Base-by-base conservation (phyloP, 2,888 invertebrate species). In the Drymonia ruficornis region DNA sequence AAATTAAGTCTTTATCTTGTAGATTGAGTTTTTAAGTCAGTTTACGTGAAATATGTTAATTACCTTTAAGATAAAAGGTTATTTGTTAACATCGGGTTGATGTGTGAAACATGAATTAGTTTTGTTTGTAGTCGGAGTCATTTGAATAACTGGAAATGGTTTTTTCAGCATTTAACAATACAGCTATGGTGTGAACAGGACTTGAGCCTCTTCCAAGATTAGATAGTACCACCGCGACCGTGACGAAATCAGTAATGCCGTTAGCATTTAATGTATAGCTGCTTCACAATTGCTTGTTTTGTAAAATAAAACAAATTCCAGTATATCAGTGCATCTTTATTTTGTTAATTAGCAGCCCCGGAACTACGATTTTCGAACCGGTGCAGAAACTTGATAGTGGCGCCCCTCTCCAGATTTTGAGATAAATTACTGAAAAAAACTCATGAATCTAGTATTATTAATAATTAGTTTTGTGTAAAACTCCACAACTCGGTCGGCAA, bases 231-330 rank as follows among this genome's bases (percentile, higher is more conserved):
- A n/a, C n/a, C n/a, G n/a, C n/a, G n/a, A n/a, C n/a, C 43, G 12
- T 28, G 18, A n/a, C 23, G 45, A n/a, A 45, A 45, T 28, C 28
- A 28, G 15, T 28, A 12, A 23, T 11, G 42, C 43, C 23, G 53
- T 64, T 54, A 53, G 63, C 66, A 70, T 72, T 74, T 76, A 55
- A 53, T 65, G 64, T 73, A 68, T 74, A 76, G 65, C 55, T 69
- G 70, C 63, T 69, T 72, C 53, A 59, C 55, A 70, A 56, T 61
- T 67, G 72, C 73, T 81, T 80, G 73, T 81, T 83, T 84, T 86
- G 83, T 87, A 84, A 80, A 89, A 83, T 88, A 88, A n/a, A 87
- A 88, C 75, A 84, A 87, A 84, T 86, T 86, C 73, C 75, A 76
- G 79, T 86, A 60, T 60, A 51, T 46, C 13, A 48, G 49, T 60